phyloP scores from a whole-genome alignment of 1,140 invertebrate species.

The Homarus americanus region DNA sequence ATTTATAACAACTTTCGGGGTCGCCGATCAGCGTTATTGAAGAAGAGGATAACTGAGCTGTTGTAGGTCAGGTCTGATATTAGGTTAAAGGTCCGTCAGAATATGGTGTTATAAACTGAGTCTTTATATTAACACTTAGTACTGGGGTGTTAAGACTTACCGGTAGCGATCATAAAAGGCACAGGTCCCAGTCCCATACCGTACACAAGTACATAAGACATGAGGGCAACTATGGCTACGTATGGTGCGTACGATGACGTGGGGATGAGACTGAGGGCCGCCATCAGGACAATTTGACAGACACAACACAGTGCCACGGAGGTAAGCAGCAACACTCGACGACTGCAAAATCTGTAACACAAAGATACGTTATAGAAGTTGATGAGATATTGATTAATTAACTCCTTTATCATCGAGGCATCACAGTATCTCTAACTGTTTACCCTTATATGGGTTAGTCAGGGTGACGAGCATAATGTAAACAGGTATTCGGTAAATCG shows the following conservation, averaged over 20 bases:
- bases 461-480: too few species aligned
- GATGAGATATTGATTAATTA: not conserved
- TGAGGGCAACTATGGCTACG: conserved; percentile 36
- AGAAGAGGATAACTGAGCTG: not conserved
- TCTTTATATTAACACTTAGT: not conserved
- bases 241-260: conserved; percentile 12
- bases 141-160: conserved; percentile 38
- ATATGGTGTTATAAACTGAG: not conserved
- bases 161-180: conserved; percentile 58
- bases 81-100: not conserved
- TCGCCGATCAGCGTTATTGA: too few species aligned
- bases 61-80: not conserved
- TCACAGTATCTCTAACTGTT: too few species aligned
- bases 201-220: conserved; percentile 38
- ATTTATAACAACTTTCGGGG: too few species aligned
- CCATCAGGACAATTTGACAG: conserved; percentile 36
- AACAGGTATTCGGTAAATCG: too few species aligned
- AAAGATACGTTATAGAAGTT: not conserved
- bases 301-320: conserved; percentile 34
- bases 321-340: conserved; percentile 32
- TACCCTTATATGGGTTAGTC: too few species aligned
- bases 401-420: too few species aligned
- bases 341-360: conserved; percentile 31
- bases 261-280: conserved; percentile 22
- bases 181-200: conserved; percentile 51